Evolutionary conservation across 2,888 invertebrate species (phyloP), one percentile per base, ranked within the genome.

Genomic region (Microplitis manilae): DNA sequence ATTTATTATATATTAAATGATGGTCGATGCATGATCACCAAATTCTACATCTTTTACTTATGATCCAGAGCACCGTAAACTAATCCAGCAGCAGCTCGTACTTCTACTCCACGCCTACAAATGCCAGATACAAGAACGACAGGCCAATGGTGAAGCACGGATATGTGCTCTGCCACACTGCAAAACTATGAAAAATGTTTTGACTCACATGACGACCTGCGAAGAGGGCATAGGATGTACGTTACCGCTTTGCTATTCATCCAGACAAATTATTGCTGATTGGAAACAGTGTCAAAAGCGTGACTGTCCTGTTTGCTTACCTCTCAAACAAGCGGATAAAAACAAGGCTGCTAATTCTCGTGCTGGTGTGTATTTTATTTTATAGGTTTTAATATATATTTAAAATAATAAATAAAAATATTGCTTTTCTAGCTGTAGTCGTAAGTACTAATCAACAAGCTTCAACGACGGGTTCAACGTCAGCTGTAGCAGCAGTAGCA

Each of bases 51-150:
- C 92, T 81, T 92, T 93, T 73, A 93, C 94, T 82, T 95, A 96
- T 79, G 98, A 98, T 91, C 97, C 98, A 9, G 99, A 99, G 90
- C 99, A 99, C 88, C 93, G 98, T 76, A 98, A 98, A 90, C 93
- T 99, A 67, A 99, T 99, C 82, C 99, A 99, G 89, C 99, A 99
- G 89, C 99, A 99, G 88, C 91, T 99, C 74, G 98, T 99, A 83
- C 91, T 99, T 68, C 91, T 99, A 76, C 92, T 99, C 69, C 99
- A 99, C 91, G 99, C 99, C 80, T 99, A 99, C 91, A 99, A 99
- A 91, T 99, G 99, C 91, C 98, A 98, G 91, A 93, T 98, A 71
- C 93, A 98, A 65, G 99, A 99, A 91, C 95, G 94, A 81, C 96
- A 96, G 87, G 94, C 95, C 15, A 95, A 95, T 84, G 96, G 96